Evolutionary conservation across 1,140 invertebrate genomes (phyloP).

Genomic region (Ceratina australensis): DNA sequence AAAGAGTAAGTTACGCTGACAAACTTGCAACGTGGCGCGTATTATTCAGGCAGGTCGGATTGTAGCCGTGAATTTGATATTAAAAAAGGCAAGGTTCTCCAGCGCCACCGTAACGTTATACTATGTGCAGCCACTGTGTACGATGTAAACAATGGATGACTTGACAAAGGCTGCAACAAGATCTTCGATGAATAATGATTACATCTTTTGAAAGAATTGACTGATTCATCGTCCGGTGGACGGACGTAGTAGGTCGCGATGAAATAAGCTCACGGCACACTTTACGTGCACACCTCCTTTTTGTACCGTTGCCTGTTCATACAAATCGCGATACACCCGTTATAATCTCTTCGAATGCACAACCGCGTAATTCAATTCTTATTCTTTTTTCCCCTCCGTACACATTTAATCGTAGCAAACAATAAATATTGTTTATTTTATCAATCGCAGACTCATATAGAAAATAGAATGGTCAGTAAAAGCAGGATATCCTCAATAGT

Average conservation of each 20-base stretch:
- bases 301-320: not conserved
- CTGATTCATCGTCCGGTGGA: conserved; percentile 8
- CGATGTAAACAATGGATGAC: not conserved
- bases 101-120: not conserved
- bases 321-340: not conserved
- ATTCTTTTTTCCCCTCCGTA: conserved; percentile 15
- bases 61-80: not conserved
- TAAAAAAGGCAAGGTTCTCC: not conserved
- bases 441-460: too few species aligned
- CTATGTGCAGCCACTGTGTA: not conserved
- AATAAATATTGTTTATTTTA: not conserved
- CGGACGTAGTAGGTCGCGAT: not conserved
- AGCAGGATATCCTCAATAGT: too few species aligned
- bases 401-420: not conserved
- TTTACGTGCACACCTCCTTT: not conserved
- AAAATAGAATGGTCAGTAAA: not conserved
- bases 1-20: not conserved
- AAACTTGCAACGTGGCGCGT: too few species aligned
- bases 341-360: not conserved
- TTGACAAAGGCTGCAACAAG: conserved; percentile 11
- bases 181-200: conserved; percentile 7
- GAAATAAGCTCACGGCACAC: conserved; percentile 12
- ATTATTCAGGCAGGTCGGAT: too few species aligned
- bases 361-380: conserved; percentile 32
- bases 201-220: conserved; percentile 10